A percentile compares a stretch with the other conserved stretches of the same genome.
Evolutionary conservation across 1,140 invertebrate genomes (phyloP).

Genomic region (Drosophila quadrilineata): DNA sequence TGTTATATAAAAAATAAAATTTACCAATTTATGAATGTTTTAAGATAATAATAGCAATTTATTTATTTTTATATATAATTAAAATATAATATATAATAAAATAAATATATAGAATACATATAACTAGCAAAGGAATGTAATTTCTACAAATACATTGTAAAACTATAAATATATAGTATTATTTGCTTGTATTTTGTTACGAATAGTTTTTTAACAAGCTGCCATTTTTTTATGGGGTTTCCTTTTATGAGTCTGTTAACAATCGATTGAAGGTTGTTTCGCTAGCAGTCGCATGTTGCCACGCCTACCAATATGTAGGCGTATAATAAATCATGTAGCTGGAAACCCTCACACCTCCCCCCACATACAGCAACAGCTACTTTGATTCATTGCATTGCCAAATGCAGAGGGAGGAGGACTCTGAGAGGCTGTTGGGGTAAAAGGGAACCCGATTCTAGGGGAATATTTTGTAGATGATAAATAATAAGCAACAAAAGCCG

Average conservation of each 20-base stretch:
- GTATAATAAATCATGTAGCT: constrained; percentile 65
- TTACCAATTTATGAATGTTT: background rate
- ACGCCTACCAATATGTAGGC: constrained; percentile 28
- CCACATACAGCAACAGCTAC: constrained; percentile 20
- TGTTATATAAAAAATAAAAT: too few relatives aligned
- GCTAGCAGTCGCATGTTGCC: constrained; percentile 54
- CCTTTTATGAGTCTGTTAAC: constrained; percentile 67
- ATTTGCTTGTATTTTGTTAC: background rate
- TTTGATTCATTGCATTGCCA: constrained; percentile 64
- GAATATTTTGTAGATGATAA: constrained; percentile 31
- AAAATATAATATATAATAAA: background rate
- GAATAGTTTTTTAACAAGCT: background rate
- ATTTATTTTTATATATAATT: background rate
- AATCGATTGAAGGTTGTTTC: constrained; percentile 61
- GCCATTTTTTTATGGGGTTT: constrained; percentile 48
- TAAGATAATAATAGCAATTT: background rate
- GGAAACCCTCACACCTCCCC: constrained; percentile 5
- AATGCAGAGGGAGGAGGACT: background rate
- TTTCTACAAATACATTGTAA: too few relatives aligned
- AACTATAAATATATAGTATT: too few relatives aligned
- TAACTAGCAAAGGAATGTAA: too few relatives aligned
- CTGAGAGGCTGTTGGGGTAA: background rate
- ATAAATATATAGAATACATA: background rate
- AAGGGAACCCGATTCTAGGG: background rate
- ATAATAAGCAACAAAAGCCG: constrained; percentile 47